Base-by-base conservation (phyloP, 2,113 vertebrate species). In the Octodon degus region DNA sequence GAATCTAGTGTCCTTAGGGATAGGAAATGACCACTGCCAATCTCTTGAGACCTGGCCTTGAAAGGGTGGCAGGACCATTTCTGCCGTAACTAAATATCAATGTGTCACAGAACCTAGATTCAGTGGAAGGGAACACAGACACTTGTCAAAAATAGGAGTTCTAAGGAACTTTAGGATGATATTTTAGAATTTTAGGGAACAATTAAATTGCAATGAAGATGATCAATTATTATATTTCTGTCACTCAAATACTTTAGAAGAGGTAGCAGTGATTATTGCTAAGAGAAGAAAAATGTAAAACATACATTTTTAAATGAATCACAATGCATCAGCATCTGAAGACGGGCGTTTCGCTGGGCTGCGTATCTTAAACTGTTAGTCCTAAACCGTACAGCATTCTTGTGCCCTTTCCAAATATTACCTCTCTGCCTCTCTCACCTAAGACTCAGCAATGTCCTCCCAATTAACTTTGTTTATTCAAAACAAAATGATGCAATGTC, bases 221-320 rank as follows among this genome's bases (percentile, higher is more conserved):
- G 89, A 25, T 58, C 4, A 87, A 94, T 94, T 5, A 68, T 97
- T 68, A 43, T 94, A 96, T 87, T 81, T 95, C 7, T 60, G 87
- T 96, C 62, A 22, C 4, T 94, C 74, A 92, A 53, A 19, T 92
- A 10, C 16, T 76, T 76, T 77, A 37, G 80, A 92, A 30, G 92
- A 94, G 53, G 70, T 86, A 43, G 32, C 5, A n/a, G 53, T 95
- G 76, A 1, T 40, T 72, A 53, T 80, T 43, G 2, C 27, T 53
- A 55, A 88, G 72, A 89, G 32, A 89, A 86, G 1, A 25, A 90
- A 34, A 86, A 32, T 50, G 25, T 53, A 81, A 43, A 92, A 22
- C 80, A 67, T 1, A 32, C 20, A 82, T 86, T 86, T n/a, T 11
- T 83, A 86, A 81, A 77, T 82, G 5, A 12, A n/a, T 95, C 92